Evolutionary conservation across 30 jellyfish, hydroid and myxozoan genomes (phyloP), one percentile per base, ranked within the genome.

Genomic region (Nemopilema nomurai): DNA sequence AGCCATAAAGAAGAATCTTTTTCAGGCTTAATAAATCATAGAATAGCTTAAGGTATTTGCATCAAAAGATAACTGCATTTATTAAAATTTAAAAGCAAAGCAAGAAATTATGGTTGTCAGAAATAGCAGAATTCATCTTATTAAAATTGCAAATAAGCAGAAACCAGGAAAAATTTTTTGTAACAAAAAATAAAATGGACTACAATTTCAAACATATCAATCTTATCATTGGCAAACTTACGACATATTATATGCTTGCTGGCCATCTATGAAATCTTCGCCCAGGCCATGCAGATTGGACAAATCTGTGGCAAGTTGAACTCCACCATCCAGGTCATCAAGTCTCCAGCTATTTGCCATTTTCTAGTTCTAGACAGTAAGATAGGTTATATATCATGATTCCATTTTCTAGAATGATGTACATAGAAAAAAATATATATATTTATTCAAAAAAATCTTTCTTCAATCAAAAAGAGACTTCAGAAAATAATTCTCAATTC

Each of bases 161-260:
- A n/a, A n/a, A n/a, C n/a, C n/a, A n/a, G n/a, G n/a, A n/a, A n/a
- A n/a, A n/a, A n/a, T n/a, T n/a, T n/a, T n/a, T n/a, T n/a, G 57
- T 13, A 41, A 41, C 13, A 41, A 41, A 41, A 41, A 41, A 13
- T 3, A 41, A 41, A 41, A 41, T n/a, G n/a, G n/a, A n/a, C n/a
- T n/a, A n/a, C n/a, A n/a, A n/a, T n/a, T n/a, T n/a, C n/a, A n/a
- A n/a, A n/a, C n/a, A n/a, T n/a, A n/a, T n/a, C n/a, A n/a, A n/a
- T n/a, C n/a, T n/a, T n/a, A 21, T 13, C 83, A 71, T 22, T n/a
- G n/a, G n/a, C n/a, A n/a, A 7, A 64, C 91, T 72, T 83, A 92
- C 98, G 98, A 67, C 98, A 93, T 93, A 51, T 93, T 89, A 79
- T 93, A 89, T 8, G 90, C 98, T 57, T 90, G 98, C n/a, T 77